Evolutionary conservation across 92 coral and sea anemone species (phyloP), one percentile per base, ranked within the genome.

Genomic region (Anthopleura xanthogrammica): DNA sequence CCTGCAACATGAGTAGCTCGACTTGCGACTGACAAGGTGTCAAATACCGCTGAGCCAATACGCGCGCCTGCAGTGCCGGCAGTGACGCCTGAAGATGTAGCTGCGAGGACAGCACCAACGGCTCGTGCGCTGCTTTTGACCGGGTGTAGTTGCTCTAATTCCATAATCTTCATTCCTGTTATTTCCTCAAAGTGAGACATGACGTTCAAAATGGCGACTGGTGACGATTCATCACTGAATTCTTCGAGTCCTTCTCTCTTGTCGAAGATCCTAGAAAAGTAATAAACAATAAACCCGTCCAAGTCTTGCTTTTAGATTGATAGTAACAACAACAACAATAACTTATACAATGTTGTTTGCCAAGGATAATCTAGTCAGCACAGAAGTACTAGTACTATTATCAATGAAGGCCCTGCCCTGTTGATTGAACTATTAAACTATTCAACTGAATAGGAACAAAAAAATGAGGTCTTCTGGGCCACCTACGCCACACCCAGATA

Each of bases 11-110:
- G 93, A 12, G 93, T 87, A 8, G 80, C 93, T 12, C 88, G 87
- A 22, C 85, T 83, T 24, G 88, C 89, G 79, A 73, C 87, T 74
- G 92, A 73, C 76, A 89, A 75, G 48, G 90, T 89, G 62, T 89
- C 92, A 68, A 89, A 89, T 14, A 89, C 90, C 3, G 90, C 85
- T 39, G 90, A 62, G 1, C 92, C 92, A 12, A 86, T 82, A 22
- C 90, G 84, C 4, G 92, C 89, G 81, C 92, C 86, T 13, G 92
- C 92, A 12, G 86, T 86, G n/a, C 90, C 89, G 40, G 89, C 92
- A 23, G 92, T 89, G 17, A 87, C 83, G 60, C 89, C 82, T 22
- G 92, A 86, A 16, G 92, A 68, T 17, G 92, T 85, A 6, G 76
- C 92, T 17, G 89, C 82, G 3, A 89, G 79, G 5, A 89, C 92